Evolutionary conservation across 53 echinoderm and acorn worm species (phyloP).

Genomic region (Holothuria scabra): DNA sequence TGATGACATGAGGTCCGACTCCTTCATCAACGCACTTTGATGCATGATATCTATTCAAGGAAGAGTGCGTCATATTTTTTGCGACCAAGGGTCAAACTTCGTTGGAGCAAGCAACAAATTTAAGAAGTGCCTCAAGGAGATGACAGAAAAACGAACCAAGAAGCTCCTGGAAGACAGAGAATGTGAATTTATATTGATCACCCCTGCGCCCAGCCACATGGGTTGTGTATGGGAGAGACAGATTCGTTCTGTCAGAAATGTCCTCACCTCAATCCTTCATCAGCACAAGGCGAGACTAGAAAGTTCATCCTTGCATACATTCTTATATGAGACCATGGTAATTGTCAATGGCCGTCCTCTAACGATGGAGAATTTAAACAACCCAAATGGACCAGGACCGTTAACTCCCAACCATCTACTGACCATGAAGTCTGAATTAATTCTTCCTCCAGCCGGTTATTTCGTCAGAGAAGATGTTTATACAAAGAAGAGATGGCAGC

Average conservation of each 20-base stretch:
- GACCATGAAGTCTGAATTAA: conserved; percentile 6
- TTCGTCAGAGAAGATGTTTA: not conserved
- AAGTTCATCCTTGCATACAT: not conserved
- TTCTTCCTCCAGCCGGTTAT: not conserved
- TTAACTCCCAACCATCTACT: conserved; percentile 29
- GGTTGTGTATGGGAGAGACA: conserved; percentile 72
- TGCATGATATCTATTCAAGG: conserved; percentile 55
- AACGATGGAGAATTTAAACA: conserved; percentile 22
- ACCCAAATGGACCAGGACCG: conserved; percentile 30
- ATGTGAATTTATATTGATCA: conserved; percentile 59
- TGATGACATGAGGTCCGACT: conserved; percentile 10
- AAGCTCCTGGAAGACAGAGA: conserved; percentile 45
- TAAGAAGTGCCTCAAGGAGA: conserved; percentile 24
- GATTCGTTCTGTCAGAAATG: conserved; percentile 53
- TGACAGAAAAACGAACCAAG: conserved; percentile 38
- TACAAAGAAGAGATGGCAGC: not conserved
- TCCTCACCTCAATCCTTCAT: conserved; percentile 30
- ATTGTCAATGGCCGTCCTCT: conserved; percentile 32
- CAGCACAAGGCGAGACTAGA: conserved; percentile 16
- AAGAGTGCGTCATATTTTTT: conserved; percentile 45
- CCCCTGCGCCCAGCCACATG: conserved; percentile 54
- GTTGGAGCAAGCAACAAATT: conserved; percentile 56
- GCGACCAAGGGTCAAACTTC: conserved; percentile 63
- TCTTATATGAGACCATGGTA: conserved; percentile 14
- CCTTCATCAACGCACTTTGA: conserved; percentile 47